A percentile compares a stretch with the other conserved stretches of the same genome.
phyloP scores from a whole-genome alignment of 2,888 invertebrate species.

The Dyspetes luteomarginatus region DNA sequence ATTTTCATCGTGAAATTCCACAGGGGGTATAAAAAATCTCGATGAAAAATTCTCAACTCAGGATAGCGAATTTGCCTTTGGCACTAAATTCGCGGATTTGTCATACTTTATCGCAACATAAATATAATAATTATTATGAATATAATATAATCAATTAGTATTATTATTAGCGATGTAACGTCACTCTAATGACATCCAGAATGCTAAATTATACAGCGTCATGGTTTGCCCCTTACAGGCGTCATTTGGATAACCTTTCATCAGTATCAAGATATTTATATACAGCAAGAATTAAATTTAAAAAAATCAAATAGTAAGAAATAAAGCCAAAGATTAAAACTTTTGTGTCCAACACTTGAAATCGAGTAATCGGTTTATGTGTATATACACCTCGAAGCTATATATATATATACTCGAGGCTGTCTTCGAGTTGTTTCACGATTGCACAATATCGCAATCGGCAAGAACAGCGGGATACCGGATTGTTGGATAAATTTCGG shows the following conservation, averaged over 20 bases:
- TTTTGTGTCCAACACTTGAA: neutral
- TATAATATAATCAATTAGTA: neutral
- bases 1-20: neutral
- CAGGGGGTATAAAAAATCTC: neutral
- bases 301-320: neutral
- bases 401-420: neutral
- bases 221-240: conserved; percentile 24
- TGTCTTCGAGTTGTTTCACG: conserved; percentile 35
- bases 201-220: conserved; percentile 48
- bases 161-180: conserved; percentile 14
- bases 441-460: conserved; percentile 45
- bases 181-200: conserved; percentile 20
- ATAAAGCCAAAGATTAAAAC: conserved; percentile 26
- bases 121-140: neutral
- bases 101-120: neutral
- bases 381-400: neutral
- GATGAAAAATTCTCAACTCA: neutral
- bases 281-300: neutral
- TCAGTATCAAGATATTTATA: conserved; percentile 23
- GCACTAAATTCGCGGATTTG: neutral
- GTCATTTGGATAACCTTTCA: conserved; percentile 62
- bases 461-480: conserved; percentile 18
- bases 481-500: conserved; percentile 50
- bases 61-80: conserved; percentile 9
- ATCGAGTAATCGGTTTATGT: neutral